Percentiles rank a stretch among this genome's conserved stretches.
Conservation (phyloP, 37 sponge, comb jelly and placozoan species). For the Haliclona indistincta region DNA sequence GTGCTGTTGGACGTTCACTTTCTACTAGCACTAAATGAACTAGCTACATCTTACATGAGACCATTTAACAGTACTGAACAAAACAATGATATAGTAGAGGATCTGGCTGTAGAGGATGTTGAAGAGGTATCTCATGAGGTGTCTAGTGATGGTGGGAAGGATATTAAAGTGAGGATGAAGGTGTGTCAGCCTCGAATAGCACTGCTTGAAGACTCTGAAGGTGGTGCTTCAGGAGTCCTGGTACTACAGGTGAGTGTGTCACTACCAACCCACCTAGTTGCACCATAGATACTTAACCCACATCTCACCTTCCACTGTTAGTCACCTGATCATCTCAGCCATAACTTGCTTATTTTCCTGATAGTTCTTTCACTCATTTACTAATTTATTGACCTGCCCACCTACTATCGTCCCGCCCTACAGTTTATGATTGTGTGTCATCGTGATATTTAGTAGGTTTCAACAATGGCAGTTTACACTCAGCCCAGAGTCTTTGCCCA, state of each 20-base stretch:
- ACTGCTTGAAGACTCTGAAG: constrained; percentile 38
- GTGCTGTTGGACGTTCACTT: constrained; percentile 55
- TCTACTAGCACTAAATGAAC: constrained; percentile 37
- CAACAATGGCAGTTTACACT: too few species aligned
- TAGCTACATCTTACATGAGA: constrained; percentile 17
- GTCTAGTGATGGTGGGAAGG: not conserved
- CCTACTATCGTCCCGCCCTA: too few species aligned
- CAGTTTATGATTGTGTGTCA: too few species aligned
- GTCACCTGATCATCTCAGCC: too few species aligned
- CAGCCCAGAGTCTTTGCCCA: too few species aligned
- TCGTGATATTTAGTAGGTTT: too few species aligned
- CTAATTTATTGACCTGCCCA: too few species aligned
- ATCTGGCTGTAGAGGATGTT: not conserved
- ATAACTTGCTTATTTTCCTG: too few species aligned
- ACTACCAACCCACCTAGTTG: too few species aligned
- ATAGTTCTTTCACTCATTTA: too few species aligned
- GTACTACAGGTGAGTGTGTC: constrained; percentile 33
- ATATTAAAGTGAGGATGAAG: not conserved
- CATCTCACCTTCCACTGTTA: too few species aligned
- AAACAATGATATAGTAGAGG: not conserved
- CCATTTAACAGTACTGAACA: constrained; percentile 11
- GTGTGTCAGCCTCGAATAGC: constrained; percentile 38
- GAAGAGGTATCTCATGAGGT: not conserved
- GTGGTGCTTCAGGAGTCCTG: constrained; percentile 18
- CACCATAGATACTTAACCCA: too few species aligned